Evolutionary conservation across 2,797 vertebrate species (phyloP).

Genomic region (Allobates femoralis): DNA sequence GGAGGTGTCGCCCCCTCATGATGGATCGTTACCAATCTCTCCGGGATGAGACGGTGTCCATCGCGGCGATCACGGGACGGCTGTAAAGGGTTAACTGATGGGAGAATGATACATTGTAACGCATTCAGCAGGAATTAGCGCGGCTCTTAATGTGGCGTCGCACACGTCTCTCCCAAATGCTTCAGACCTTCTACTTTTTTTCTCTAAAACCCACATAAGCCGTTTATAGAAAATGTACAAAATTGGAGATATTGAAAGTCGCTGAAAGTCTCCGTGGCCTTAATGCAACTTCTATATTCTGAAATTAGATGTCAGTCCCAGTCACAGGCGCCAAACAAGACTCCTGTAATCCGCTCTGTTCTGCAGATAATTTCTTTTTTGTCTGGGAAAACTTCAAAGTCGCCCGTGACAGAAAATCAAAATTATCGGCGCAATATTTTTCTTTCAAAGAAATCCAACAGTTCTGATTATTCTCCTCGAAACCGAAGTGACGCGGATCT

Average conservation of each 20-base stretch:
- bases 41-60: not conserved
- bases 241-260: constrained; percentile 72
- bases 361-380: constrained; percentile 84
- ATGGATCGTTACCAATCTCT: not conserved
- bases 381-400: constrained; percentile 84
- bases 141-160: constrained; percentile 69
- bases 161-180: constrained; percentile 65
- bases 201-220: constrained; percentile 76
- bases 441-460: constrained; percentile 74
- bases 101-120: constrained; percentile 70
- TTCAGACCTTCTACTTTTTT: constrained; percentile 69
- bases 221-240: constrained; percentile 78
- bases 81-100: constrained; percentile 64
- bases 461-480: constrained; percentile 67
- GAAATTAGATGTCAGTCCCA: constrained; percentile 81
- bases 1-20: not conserved
- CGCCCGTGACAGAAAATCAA: constrained; percentile 81
- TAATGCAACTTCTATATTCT: constrained; percentile 77
- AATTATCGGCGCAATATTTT: constrained; percentile 81
- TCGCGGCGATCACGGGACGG: not conserved
- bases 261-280: constrained; percentile 75
- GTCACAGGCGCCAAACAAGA: constrained; percentile 81
- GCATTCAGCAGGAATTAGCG: constrained; percentile 76
- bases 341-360: constrained; percentile 82
- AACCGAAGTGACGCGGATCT: constrained; percentile 66